Evolutionary conservation across 1,140 invertebrate genomes (phyloP).

Genomic region (Ladona fulva): DNA sequence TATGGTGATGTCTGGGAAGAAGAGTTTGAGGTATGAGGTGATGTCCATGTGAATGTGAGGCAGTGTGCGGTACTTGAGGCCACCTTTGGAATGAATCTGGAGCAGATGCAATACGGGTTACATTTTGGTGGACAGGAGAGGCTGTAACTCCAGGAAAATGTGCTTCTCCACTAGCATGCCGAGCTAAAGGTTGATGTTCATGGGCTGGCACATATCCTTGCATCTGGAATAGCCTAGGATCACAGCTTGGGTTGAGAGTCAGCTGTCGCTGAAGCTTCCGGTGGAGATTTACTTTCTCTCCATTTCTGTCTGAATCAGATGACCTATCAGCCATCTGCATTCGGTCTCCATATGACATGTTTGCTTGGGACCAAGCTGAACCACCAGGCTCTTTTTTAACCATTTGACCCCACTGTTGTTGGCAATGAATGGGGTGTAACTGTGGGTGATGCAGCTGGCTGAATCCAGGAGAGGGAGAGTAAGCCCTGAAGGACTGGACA

Average conservation of each 20-base stretch:
- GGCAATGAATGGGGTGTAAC: background rate
- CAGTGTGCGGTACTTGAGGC: slow-evolving; percentile 32
- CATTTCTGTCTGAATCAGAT: slow-evolving; percentile 32
- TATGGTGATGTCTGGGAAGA: slow-evolving; percentile 21
- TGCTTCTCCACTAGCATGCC: slow-evolving; percentile 27
- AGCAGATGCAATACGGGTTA: slow-evolving; percentile 68
- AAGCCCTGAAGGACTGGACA: background rate
- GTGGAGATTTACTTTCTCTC: slow-evolving; percentile 50
- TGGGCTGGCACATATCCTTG: background rate
- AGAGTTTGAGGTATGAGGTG: slow-evolving; percentile 22
- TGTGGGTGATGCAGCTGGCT: background rate
- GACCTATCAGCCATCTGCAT: slow-evolving; percentile 36
- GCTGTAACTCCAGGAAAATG: slow-evolving; percentile 29
- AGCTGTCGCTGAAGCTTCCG: slow-evolving; percentile 70
- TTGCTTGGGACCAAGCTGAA: background rate
- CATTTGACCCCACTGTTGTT: background rate
- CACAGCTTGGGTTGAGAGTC: slow-evolving; percentile 67
- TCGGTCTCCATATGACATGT: slow-evolving; percentile 25
- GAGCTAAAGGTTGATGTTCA: slow-evolving; percentile 24
- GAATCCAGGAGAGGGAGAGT: background rate
- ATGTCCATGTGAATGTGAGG: slow-evolving; percentile 18
- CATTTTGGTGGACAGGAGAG: slow-evolving; percentile 40
- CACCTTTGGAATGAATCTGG: slow-evolving; percentile 53
- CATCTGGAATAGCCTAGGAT: slow-evolving; percentile 52
- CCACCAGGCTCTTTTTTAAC: background rate